Base-by-base conservation (phyloP, 2,888 invertebrate species). In the Sesia bembeciformis region DNA sequence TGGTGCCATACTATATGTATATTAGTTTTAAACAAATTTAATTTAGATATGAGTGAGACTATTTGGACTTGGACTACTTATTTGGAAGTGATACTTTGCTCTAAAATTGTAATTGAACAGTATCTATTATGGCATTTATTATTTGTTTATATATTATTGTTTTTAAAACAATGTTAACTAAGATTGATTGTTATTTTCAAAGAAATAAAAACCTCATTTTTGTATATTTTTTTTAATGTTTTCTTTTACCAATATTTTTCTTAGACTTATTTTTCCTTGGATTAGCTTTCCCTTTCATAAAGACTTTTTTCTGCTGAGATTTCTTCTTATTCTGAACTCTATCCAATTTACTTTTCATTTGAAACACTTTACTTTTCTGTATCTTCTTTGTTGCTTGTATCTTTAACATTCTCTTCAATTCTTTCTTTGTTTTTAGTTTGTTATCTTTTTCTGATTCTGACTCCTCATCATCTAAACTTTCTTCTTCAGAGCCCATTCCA, bases 341-440 rank as follows among this genome's bases (percentile, higher is more conserved):
- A 58, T 95, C 94, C 40, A 95, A 68, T 73, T 92, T 93, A 63
- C 92, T 93, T 70, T 96, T 95, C 80, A 91, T 91, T 83, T 94
- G 93, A 67, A 94, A 95, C 0, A 92, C 91, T 90, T 94, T 95
- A 70, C 94, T 96, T 62, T 94, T 94, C 68, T 94, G 92, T 8
- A 95, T 90, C 71, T 93, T 93, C 66, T 93, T 93, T 0, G 93
- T 90, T 0, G 95, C 94, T 72, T 94, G 92, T 60, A 92, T 92
- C 66, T 94, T 94, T 5, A 95, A 86, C 58, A 92, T 82, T 64
- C 89, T 93, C 66, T 94, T 94, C 1, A 96, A 78, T 65, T 94
- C 93, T 74, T 93, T 94, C 70, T 93, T 93, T 3, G 91, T 88
- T 53, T 81, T 73, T 54, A 78, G 49, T 76, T 81, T 77, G 62